Evolutionary conservation across 2,888 invertebrate species (phyloP).

Genomic region (Temnothorax ravouxi): DNA sequence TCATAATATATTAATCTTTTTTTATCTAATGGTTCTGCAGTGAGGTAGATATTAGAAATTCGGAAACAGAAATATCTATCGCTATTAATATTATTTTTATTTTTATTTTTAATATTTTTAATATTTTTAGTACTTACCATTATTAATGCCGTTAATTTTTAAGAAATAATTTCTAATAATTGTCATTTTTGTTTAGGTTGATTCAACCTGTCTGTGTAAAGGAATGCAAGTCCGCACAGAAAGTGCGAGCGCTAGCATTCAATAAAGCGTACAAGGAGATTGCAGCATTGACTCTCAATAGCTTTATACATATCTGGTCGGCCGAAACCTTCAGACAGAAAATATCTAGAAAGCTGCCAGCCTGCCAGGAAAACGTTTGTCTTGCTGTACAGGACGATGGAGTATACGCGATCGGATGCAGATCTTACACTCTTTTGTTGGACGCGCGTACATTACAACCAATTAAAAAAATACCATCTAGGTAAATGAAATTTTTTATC

Average conservation of each 20-base stretch:
- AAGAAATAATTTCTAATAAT: constrained; percentile 18
- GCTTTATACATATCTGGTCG: constrained; percentile 97
- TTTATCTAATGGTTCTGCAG: background rate
- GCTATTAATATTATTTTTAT: background rate
- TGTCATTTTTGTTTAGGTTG: constrained; percentile 76
- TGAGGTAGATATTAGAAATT: background rate
- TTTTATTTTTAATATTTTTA: background rate
- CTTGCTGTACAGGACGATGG: constrained; percentile 95
- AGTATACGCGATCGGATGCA: constrained; percentile 97
- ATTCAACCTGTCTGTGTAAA: constrained; percentile 90
- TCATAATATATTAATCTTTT: background rate
- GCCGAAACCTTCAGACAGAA: constrained; percentile 96
- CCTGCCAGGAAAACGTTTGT: constrained; percentile 97
- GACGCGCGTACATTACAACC: constrained; percentile 95
- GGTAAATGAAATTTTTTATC: constrained; percentile 73
- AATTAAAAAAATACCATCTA: constrained; percentile 85
- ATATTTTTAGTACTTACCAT: background rate
- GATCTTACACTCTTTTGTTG: constrained; percentile 95
- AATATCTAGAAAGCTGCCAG: constrained; percentile 94
- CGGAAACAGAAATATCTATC: background rate
- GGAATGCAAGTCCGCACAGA: constrained; percentile 93
- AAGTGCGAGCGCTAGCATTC: constrained; percentile 94
- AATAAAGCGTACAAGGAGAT: constrained; percentile 95
- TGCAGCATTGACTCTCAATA: constrained; percentile 96
- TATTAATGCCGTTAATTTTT: background rate